Evolutionary conservation across 2,888 invertebrate genomes (phyloP), one percentile per base, ranked within the genome.

Genomic region (Thumatha senex): DNA sequence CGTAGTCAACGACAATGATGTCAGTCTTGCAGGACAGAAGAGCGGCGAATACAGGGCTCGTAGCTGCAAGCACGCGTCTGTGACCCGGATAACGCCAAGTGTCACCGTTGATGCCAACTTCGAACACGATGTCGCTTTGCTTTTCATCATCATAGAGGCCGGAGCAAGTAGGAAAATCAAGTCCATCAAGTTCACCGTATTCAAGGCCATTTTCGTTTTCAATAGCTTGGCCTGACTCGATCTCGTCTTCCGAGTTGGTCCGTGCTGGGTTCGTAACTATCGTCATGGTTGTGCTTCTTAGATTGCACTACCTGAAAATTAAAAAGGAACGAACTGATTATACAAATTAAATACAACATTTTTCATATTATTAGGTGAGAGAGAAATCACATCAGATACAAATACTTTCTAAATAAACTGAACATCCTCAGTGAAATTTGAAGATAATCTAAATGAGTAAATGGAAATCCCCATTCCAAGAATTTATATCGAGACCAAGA

Each of bases 81-180:
- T 95, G 94, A 9, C 94, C 94, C n/a, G 94, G 94, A 72, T 95
- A 93, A 50, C 94, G 92, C 93, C 94, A 95, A 13, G 93, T 93
- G 67, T 94, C 94, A 15, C 92, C 93, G 48, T 93, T 93, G 61
- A 92, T 86, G 13, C 95, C 95, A 33, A 93, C 95, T 69, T 94
- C 89, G 73, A 94, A 93, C 35, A 91, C 89, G 55, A 94, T 92
- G 77, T 94, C 94, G 61, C 93, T 92, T 58, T 92, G 92, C 49
- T 82, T 86, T 77, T 93, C 93, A 58, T 89, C 84, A 63, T 93
- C 92, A 66, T 92, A 92, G 33, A 92, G 82, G 2, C 85, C 75
- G 11, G 72, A 69, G 54, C 80, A 77, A 47, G 84, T 84, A 24
- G 18, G 18, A 24, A 24, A 24, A 46, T 82, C 63, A n/a, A 49